Base-by-base conservation (phyloP, 1,140 invertebrate genomes). In the Zaprionus gabonicus region DNA sequence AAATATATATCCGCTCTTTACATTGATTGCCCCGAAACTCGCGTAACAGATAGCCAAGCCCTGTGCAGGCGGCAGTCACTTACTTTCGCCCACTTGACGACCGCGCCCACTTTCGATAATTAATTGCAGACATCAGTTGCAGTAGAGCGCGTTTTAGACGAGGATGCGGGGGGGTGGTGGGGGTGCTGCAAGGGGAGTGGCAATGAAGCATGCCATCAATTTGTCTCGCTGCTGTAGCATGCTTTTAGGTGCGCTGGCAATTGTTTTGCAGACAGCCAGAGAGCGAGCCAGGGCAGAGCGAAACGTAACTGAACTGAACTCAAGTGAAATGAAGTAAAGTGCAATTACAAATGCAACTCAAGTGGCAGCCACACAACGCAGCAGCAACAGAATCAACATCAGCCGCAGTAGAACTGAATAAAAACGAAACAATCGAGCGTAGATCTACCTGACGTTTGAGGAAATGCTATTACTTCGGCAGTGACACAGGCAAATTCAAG, bases 111-210 rank as follows among this genome's bases (percentile, higher is more conserved):
- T 91, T 91, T 91, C 84, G 90, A 91, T 91, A 91, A 91, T 91
- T 91, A 91, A 91, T 91, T 91, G 90, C 84, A 91, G 90, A 88
- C 90, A 91, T 91, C 90, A 91, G 90, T 91, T 91, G 90, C 90
- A 90, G 82, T 79, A 82, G 46, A 51, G 82, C 70, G 66, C 71
- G 79, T 57, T 57, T 56, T 44, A 57, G 56, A 58, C 36, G 71
- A 53, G 51, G 38, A 38, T 71, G 60, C 31, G 20, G 4, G 38
- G 15, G 23, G 23, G 1, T 60, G 27, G 13, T 23, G 31, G 17
- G 7, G 38, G 9, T 15, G 9, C 38, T 36, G 17, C 4, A 10
- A 28, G 27, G 46, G 46, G 23, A 38, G 73, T 58, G 63, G 63
- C 70, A 86, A 82, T 82, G 83, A 74, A 71, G 83, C 82, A 80